Evolutionary conservation across 2,797 vertebrate genomes (phyloP), one percentile per base, ranked within the genome.

Genomic region (Pygocentrus nattereri): DNA sequence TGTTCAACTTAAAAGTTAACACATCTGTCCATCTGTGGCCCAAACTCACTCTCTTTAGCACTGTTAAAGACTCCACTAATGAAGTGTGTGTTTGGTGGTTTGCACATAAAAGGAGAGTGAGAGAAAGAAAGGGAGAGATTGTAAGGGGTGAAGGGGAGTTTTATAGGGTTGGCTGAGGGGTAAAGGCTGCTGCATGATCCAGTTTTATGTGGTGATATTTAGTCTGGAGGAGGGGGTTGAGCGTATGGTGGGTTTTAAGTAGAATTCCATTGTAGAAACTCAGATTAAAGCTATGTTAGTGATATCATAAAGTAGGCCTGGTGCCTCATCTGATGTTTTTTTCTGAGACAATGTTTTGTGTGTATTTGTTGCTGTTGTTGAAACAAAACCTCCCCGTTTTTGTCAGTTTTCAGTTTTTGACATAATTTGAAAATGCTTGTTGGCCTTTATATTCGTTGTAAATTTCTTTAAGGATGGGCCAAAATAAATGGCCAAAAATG

Each of bases 101-200:
- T 85, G 62, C 64, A 80, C 58, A 70, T 84, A 85, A 85, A 85
- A 75, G 21, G n/a, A 54, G 18, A 83, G 70, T 78, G 56, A 77
- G 67, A 18, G 76, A 58, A 64, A 31, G 11, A 4, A 76, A 70
- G 25, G 27, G 67, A 34, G 19, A 27, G 77, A 72, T 82, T 79
- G 59, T 69, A 87, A 59, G 89, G 84, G 82, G 90, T 88, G 90
- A 93, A 93, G 87, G 91, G 89, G 92, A 92, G 88, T 80, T 94
- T 94, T 91, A 93, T 91, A 83, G 90, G 93, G 86, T 89, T 91
- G 90, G 74, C 88, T 90, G 82, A 58, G 76, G 82, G 84, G 90
- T 81, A 79, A 89, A 82, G 86, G 92, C 85, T 91, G 87, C 87
- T 89, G 87, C 88, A 87, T 91, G 54, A 82, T 86, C 78, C 81